Conservation (phyloP, 2,797 vertebrate species). For the Syngnathus rostellatus region DNA sequence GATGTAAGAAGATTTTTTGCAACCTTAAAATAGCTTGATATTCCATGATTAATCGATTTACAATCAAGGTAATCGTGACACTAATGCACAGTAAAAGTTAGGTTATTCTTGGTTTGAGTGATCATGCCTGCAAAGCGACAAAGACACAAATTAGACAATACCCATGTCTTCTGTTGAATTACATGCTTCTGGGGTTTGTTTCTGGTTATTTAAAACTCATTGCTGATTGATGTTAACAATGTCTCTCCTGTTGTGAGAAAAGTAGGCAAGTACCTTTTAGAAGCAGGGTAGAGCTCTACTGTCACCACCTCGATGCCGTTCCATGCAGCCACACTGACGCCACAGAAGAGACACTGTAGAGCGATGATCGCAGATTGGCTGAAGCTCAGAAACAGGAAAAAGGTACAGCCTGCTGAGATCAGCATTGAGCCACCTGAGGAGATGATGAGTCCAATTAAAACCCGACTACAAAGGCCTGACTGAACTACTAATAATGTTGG, state of each 20-base stretch:
- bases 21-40: neutral
- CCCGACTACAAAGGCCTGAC: neutral
- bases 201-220: too few relatives aligned
- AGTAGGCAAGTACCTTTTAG: slow-evolving; percentile 74
- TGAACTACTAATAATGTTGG: neutral
- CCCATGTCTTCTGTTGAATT: too few relatives aligned
- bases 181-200: too few relatives aligned
- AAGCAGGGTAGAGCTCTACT: slow-evolving; percentile 88
- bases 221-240: too few relatives aligned
- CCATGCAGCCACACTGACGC: slow-evolving; percentile 90
- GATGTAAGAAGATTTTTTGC: neutral
- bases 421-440: slow-evolving; percentile 84
- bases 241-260: neutral
- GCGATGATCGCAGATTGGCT: slow-evolving; percentile 89
- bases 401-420: slow-evolving; percentile 84
- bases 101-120: too few relatives aligned
- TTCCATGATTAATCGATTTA: neutral
- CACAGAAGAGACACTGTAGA: slow-evolving; percentile 92
- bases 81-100: too few relatives aligned
- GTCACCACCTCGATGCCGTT: slow-evolving; percentile 93
- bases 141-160: too few relatives aligned
- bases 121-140: too few relatives aligned
- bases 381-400: slow-evolving; percentile 89
- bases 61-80: too few relatives aligned
- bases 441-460: slow-evolving; percentile 5